A percentile compares a stretch with the other conserved stretches of the same genome.
These are phyloP conservation scores for Hypanus sabinus DNA, from an alignment of 2,113 vertebrate genomes.

Conservation along the genomic window DNA sequence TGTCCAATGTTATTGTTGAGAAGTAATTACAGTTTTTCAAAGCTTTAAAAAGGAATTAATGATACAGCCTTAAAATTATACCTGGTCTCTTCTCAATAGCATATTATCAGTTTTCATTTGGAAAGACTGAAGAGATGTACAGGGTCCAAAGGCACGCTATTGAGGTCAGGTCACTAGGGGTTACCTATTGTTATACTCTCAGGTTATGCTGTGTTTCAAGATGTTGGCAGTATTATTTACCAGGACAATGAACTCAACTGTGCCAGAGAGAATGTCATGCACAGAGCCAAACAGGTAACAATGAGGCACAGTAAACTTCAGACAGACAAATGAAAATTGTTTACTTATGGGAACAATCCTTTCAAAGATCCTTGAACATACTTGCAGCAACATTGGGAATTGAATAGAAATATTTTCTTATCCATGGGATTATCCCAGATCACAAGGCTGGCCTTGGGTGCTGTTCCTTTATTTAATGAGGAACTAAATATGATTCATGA, in stretches of 20 bases:
- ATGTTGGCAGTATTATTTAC: not conserved
- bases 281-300: not conserved
- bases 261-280: not conserved
- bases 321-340: not conserved
- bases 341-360: not conserved
- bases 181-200: not conserved
- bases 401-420: not conserved
- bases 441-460: not conserved
- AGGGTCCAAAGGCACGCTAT: no score
- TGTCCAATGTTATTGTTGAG: not conserved
- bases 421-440: not conserved
- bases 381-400: not conserved
- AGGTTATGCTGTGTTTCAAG: not conserved
- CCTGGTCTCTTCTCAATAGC: not conserved
- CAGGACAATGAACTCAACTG: not conserved
- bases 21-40: not conserved
- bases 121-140: not conserved
- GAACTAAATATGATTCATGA: not conserved
- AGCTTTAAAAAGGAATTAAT: not conserved
- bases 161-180: not conserved
- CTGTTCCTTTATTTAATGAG: not conserved
- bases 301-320: not conserved
- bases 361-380: not conserved
- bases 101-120: not conserved
- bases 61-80: not conserved